Percentiles rank a stretch among this genome's conserved stretches.
Conservation (phyloP, 2,797 vertebrate genomes). For the Alfaro cultratus region DNA sequence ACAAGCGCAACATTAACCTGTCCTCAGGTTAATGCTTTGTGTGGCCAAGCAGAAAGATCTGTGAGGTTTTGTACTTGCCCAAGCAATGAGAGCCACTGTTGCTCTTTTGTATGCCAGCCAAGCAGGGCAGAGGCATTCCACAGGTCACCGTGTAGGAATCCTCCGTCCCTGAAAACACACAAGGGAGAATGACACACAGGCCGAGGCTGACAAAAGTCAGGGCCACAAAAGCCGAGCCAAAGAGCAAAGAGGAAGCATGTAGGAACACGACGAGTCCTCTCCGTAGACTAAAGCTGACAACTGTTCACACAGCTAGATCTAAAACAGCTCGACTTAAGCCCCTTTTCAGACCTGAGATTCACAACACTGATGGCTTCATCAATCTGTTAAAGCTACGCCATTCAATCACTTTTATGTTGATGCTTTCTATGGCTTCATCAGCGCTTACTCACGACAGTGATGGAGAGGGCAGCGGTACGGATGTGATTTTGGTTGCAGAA, state of each 20-base stretch:
- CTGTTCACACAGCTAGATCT: slow-evolving; percentile 38
- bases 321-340: slow-evolving; percentile 24
- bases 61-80: slow-evolving; percentile 73
- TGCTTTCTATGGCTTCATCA: slow-evolving; percentile 8
- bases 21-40: slow-evolving; percentile 51
- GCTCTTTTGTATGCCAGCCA: slow-evolving; percentile 81
- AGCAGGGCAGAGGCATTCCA: slow-evolving; percentile 87
- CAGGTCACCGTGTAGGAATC: slow-evolving; percentile 96
- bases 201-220: slow-evolving; percentile 67
- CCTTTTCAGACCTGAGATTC: slow-evolving; percentile 23
- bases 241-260: slow-evolving; percentile 71
- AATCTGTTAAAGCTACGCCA: slow-evolving; percentile 24
- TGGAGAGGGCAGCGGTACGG: background rate
- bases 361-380: slow-evolving; percentile 29
- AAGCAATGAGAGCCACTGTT: slow-evolving; percentile 77
- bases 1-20: slow-evolving; percentile 15
- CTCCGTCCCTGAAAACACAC: slow-evolving; percentile 82
- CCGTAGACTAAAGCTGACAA: slow-evolving; percentile 34
- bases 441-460: background rate
- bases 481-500: background rate
- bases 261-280: slow-evolving; percentile 59
- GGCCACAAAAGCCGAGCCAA: slow-evolving; percentile 62
- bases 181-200: slow-evolving; percentile 68
- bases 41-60: slow-evolving; percentile 56
- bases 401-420: slow-evolving; percentile 9